A percentile compares a stretch with the other conserved stretches of the same genome.
Evolutionary conservation across 2,113 vertebrate genomes (phyloP).

Genomic region (Falco punctatus): DNA sequence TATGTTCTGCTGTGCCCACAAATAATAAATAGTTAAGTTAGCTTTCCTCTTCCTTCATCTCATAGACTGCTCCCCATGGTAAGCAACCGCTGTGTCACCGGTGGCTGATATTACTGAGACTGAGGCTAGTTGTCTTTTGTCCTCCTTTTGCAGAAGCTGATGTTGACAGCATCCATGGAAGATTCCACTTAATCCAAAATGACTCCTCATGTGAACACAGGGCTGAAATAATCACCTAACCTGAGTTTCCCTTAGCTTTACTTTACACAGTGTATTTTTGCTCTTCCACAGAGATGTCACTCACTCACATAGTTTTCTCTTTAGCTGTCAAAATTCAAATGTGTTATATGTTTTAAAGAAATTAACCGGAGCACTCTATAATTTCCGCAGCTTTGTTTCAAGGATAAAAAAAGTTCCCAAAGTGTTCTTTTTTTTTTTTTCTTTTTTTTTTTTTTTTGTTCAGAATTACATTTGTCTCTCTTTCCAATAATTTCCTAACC

Average conservation of each 20-base stretch:
- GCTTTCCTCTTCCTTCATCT: background rate
- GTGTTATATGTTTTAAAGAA: background rate
- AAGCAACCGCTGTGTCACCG: background rate
- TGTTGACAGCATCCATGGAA: background rate
- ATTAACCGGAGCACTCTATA: background rate
- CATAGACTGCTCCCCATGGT: no score
- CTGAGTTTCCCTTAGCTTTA: background rate
- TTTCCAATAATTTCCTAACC: background rate
- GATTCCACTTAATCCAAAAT: background rate
- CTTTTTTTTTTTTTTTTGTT: background rate
- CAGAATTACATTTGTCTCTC: background rate
- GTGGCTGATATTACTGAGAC: background rate
- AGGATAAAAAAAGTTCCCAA: background rate
- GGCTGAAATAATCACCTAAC: background rate
- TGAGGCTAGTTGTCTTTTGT: background rate
- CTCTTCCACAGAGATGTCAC: background rate
- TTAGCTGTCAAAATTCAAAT: background rate
- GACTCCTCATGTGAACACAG: background rate
- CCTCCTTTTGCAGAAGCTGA: background rate
- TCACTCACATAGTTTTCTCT: background rate
- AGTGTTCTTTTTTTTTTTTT: no score
- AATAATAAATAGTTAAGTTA: background rate
- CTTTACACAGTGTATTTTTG: background rate
- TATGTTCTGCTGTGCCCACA: background rate
- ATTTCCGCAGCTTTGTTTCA: background rate